phyloP scores from a whole-genome alignment of 2,797 vertebrate genomes.

The Chelidonichthys spinosus region DNA sequence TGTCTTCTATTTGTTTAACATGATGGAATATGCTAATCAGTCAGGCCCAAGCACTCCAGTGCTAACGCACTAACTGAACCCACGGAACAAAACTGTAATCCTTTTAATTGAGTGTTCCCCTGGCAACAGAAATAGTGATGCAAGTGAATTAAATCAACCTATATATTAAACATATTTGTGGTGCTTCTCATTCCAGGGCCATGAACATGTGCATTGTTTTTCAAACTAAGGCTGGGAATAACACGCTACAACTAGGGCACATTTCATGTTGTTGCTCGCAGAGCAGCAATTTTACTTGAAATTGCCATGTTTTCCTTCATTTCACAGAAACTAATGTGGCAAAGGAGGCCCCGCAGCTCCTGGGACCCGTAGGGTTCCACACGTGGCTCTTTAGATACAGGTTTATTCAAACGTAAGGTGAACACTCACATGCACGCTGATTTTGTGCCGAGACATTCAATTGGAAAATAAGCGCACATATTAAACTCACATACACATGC shows the following conservation, averaged over 20 bases:
- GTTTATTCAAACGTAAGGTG: conserved; percentile 35
- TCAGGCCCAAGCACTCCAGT: conserved; percentile 20
- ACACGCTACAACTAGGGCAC: conserved; percentile 31
- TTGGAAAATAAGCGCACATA: conserved; percentile 10
- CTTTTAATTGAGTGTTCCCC: conserved; percentile 64
- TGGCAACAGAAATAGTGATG: conserved; percentile 54
- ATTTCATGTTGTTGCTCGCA: conserved; percentile 52
- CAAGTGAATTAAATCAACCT: conserved; percentile 47
- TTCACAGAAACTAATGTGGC: conserved; percentile 43
- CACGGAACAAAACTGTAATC: conserved; percentile 57
- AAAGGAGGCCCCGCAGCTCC: conserved; percentile 20
- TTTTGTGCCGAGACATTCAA: conserved; percentile 8
- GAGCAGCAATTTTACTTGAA: conserved; percentile 55
- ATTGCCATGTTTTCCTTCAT: conserved; percentile 48
- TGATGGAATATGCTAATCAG: conserved; percentile 82
- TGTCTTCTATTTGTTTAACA: conserved; percentile 82
- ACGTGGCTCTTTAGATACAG: conserved; percentile 37
- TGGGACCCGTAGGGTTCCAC: conserved; percentile 33
- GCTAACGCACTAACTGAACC: conserved; percentile 37
- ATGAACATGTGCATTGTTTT: not conserved
- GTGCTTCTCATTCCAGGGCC: conserved; percentile 8
- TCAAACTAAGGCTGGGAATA: conserved; percentile 37
- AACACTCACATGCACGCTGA: conserved; percentile 16
- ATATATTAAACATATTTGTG: conserved; percentile 44
- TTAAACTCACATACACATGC: conserved; percentile 7